These are phyloP conservation scores for Mimas tiliae DNA, from an alignment of 2,888 invertebrate genomes.

Conservation along the genomic window DNA sequence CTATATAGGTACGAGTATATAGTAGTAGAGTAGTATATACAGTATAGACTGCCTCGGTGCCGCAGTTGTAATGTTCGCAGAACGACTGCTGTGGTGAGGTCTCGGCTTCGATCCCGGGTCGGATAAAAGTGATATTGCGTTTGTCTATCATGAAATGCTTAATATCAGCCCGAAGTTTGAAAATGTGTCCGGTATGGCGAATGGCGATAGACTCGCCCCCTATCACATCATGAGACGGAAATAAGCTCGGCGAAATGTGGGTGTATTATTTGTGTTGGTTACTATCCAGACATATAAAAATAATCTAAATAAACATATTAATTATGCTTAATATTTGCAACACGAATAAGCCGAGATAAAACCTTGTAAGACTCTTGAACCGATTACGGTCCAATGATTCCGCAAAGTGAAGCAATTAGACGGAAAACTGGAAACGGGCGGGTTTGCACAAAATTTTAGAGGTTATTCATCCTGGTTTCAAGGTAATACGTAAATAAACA, in stretches of 20 bases:
- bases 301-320: background rate
- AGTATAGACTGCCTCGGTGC: too few species aligned
- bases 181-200: too few species aligned
- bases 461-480: conserved; percentile 22
- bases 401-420: conserved; percentile 22
- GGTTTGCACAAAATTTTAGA: conserved; percentile 24
- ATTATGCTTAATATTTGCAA: background rate
- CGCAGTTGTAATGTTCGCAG: too few species aligned
- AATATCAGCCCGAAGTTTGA: too few species aligned
- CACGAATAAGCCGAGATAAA: conserved; percentile 5
- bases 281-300: background rate
- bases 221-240: too few species aligned
- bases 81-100: too few species aligned
- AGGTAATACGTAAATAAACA: conserved; percentile 22
- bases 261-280: background rate
- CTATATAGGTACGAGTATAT: background rate
- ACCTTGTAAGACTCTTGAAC: conserved; percentile 13
- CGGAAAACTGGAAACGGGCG: conserved; percentile 14
- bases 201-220: too few species aligned
- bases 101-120: too few species aligned
- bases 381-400: conserved; percentile 9
- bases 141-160: too few species aligned
- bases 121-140: too few species aligned
- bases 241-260: too few species aligned
- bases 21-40: too few species aligned